Percentiles rank a stretch among this genome's conserved stretches.
These are phyloP conservation scores for Cordilura impudica DNA, from an alignment of 2,888 invertebrate species.

Conservation along the genomic window DNA sequence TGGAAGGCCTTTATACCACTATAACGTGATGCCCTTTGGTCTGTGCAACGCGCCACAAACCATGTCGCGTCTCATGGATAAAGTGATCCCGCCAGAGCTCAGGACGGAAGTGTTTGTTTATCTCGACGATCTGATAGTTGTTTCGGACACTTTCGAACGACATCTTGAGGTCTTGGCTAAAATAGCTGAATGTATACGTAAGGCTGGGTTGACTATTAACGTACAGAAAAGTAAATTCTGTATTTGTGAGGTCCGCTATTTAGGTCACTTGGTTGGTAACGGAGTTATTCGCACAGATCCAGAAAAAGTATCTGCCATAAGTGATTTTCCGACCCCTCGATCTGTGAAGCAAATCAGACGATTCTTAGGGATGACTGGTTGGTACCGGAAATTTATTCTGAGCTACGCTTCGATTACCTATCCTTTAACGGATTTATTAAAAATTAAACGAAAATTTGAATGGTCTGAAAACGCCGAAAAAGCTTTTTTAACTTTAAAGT, in stretches of 20 bases:
- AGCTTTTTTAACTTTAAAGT: too few species aligned
- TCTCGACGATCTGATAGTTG: too few species aligned
- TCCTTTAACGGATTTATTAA: conserved; percentile 35
- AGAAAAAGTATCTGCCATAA: conserved; percentile 14
- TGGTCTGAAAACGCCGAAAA: too few species aligned
- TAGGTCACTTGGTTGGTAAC: conserved; percentile 52
- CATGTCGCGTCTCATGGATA: too few species aligned
- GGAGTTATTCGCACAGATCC: conserved; percentile 37
- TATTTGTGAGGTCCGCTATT: too few species aligned
- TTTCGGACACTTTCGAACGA: too few species aligned
- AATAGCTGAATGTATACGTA: too few species aligned
- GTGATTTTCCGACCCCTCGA: background rate
- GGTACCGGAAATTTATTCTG: conserved; percentile 46
- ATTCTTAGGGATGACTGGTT: conserved; percentile 52
- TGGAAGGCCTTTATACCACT: conserved; percentile 9
- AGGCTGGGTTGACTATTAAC: too few species aligned
- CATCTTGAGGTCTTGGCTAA: too few species aligned
- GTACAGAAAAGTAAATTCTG: too few species aligned
- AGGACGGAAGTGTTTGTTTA: too few species aligned
- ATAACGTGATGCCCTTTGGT: conserved; percentile 15
- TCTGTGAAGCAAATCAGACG: background rate
- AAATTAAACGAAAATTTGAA: too few species aligned
- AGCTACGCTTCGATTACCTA: background rate
- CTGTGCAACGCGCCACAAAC: background rate
- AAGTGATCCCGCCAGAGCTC: background rate